These are phyloP conservation scores for Pangasius macronema DNA, from an alignment of 2,797 vertebrate genomes.

Conservation along the genomic window DNA sequence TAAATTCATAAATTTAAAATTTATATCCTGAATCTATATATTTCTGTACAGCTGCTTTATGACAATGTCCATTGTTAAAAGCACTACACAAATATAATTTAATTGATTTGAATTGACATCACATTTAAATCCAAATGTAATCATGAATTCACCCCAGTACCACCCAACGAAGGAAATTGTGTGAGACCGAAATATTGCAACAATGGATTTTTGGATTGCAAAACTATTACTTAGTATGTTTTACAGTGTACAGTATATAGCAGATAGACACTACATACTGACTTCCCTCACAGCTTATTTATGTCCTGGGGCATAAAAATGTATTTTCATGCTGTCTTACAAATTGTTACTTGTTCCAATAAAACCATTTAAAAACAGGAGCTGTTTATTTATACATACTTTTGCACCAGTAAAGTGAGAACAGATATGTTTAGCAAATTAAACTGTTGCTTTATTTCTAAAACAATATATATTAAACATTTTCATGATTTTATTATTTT, in stretches of 20 bases:
- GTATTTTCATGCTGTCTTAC: not conserved
- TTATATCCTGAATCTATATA: too few species aligned
- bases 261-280: not conserved
- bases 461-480: not conserved
- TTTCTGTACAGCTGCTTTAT: too few species aligned
- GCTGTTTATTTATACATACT: not conserved
- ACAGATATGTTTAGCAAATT: not conserved
- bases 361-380: not conserved
- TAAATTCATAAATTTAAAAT: too few species aligned
- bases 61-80: too few species aligned
- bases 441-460: not conserved
- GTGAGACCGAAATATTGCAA: not conserved
- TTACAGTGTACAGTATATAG: too few species aligned
- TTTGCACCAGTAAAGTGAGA: not conserved
- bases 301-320: not conserved
- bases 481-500: not conserved
- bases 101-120: not conserved
- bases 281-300: not conserved
- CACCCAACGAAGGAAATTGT: not conserved
- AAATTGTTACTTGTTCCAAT: not conserved
- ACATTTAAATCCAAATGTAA: not conserved
- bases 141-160: not conserved
- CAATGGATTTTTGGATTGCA: too few species aligned
- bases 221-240: too few species aligned
- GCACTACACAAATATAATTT: too few species aligned